Conservation (phyloP, 1,140 invertebrate species). For the Drosophila nikananu region DNA sequence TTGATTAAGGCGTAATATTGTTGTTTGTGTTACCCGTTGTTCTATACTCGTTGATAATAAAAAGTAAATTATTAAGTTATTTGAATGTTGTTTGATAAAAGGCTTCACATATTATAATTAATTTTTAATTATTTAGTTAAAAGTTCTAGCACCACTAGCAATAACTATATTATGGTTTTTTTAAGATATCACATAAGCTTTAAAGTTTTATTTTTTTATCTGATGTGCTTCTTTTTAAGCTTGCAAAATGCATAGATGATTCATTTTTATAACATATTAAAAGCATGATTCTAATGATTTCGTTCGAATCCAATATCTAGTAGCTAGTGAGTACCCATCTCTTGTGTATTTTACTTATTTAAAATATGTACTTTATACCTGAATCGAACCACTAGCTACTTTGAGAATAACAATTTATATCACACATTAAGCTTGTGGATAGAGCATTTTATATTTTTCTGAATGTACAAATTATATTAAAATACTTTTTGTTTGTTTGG, state of each 20-base stretch:
- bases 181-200: neutral
- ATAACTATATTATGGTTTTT: neutral
- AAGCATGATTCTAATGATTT: neutral
- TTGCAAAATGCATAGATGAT: neutral
- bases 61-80: constrained; percentile 3
- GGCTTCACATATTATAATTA: neutral
- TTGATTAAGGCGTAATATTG: constrained; percentile 14
- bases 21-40: constrained; percentile 18
- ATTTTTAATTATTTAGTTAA: neutral
- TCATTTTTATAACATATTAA: neutral
- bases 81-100: constrained; percentile 7
- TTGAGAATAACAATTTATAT: too few relatives aligned
- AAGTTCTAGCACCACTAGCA: neutral
- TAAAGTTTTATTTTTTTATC: neutral
- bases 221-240: neutral
- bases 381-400: too few relatives aligned
- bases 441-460: too few relatives aligned
- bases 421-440: too few relatives aligned
- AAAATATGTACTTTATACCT: too few relatives aligned
- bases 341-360: neutral
- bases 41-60: constrained; percentile 5
- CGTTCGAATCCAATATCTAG: neutral
- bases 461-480: neutral
- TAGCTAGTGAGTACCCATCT: neutral
- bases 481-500: neutral